Percentiles rank a stretch among this genome's conserved stretches.
phyloP scores from a whole-genome alignment of 2,797 vertebrate species.

The Vespertilio murinus region DNA sequence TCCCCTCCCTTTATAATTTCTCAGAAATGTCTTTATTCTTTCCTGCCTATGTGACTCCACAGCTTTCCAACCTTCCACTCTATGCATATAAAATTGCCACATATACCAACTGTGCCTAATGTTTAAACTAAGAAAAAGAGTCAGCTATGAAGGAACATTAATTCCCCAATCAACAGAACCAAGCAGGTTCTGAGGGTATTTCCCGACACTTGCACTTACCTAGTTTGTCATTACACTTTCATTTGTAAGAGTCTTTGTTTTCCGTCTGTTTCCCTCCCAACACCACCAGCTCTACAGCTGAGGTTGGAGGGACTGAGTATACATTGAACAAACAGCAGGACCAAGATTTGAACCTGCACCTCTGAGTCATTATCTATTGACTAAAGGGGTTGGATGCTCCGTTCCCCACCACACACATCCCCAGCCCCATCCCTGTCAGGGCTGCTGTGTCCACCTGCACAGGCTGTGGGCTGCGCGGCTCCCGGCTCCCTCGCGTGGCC shows the following conservation, averaged over 20 bases:
- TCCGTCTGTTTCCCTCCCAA: not conserved
- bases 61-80: not conserved
- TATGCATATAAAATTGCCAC: not conserved
- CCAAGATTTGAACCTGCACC: not conserved
- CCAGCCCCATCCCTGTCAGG: no score
- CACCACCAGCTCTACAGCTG: not conserved
- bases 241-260: not conserved
- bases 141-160: not conserved
- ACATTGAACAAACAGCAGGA: not conserved
- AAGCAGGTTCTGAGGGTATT: not conserved
- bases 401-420: rapidly evolving
- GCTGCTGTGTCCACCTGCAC: not conserved
- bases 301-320: not conserved
- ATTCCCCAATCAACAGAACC: not conserved
- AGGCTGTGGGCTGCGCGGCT: not conserved
- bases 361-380: not conserved
- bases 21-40: not conserved
- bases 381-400: not conserved
- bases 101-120: not conserved
- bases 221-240: not conserved
- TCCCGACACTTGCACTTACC: not conserved
- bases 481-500: no score
- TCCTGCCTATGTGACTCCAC: not conserved
- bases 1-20: not conserved
- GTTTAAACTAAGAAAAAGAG: not conserved